Evolutionary conservation across 2,888 invertebrate species (phyloP).

Genomic region (Lycia hirtaria): DNA sequence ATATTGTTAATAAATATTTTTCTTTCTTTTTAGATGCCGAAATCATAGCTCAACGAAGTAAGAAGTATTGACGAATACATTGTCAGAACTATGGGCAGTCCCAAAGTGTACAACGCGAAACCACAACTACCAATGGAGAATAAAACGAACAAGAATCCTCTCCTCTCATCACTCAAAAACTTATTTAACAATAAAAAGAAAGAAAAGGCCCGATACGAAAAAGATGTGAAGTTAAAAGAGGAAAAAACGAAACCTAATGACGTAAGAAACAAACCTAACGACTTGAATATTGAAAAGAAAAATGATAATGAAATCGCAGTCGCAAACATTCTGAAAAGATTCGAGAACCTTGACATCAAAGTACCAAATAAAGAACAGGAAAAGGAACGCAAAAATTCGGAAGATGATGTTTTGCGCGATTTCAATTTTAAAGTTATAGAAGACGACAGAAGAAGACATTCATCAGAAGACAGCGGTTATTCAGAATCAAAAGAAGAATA

Average conservation of each 20-base stretch:
- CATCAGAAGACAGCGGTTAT: slow-evolving; percentile 73
- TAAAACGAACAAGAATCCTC: slow-evolving; percentile 52
- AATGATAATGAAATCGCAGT: slow-evolving; percentile 15
- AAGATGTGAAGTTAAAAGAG: slow-evolving; percentile 12
- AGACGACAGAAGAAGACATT: slow-evolving; percentile 56
- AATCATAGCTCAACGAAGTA: slow-evolving; percentile 1
- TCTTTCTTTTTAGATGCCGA: slow-evolving; percentile 40
- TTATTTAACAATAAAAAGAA: slow-evolving; percentile 52
- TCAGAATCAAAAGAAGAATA: slow-evolving; percentile 53
- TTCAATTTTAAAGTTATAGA: slow-evolving; percentile 62
- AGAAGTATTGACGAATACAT: not conserved
- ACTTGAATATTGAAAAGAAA: not conserved
- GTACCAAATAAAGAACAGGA: slow-evolving; percentile 9
- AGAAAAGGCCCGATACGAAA: slow-evolving; percentile 37
- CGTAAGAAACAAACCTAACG: slow-evolving; percentile 7
- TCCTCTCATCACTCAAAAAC: slow-evolving; percentile 35
- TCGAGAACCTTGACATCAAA: slow-evolving; percentile 33
- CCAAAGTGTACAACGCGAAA: slow-evolving; percentile 50
- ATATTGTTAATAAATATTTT: not conserved
- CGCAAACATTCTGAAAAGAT: slow-evolving; percentile 27
- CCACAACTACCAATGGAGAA: slow-evolving; percentile 64
- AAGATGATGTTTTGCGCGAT: slow-evolving; percentile 59
- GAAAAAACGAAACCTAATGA: slow-evolving; percentile 9
- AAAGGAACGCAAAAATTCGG: slow-evolving; percentile 36
- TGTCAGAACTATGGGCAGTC: slow-evolving; percentile 62